Evolutionary conservation across 1,140 invertebrate genomes (phyloP), one percentile per base, ranked within the genome.

Genomic region (Maconellicoccus hirsutus): DNA sequence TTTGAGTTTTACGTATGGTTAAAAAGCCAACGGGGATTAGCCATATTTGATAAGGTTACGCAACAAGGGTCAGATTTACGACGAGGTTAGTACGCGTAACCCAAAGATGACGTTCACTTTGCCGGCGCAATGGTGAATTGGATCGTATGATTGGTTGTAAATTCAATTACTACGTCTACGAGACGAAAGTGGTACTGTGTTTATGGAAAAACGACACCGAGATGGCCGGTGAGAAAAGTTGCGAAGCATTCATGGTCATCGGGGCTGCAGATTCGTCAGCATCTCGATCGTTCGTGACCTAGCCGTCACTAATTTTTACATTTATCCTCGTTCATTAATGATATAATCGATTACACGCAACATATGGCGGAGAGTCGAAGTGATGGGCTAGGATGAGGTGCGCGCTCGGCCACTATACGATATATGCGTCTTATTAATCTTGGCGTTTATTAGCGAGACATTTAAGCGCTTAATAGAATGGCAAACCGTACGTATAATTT

Each of bases 291-390:
- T 52, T 52, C 42, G 42, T 52, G 42, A 52, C 42, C 42, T 52
- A 52, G 42, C 42, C 42, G 42, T 52, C 42, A 52, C 42, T 52
- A 52, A 52, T 52, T 52, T 33, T 52, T 52, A 52, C 42, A 52
- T 52, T 19, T 52, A 52, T 52, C 42, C 42, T 52, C 42, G 42
- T 52, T 52, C 42, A 52, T 52, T 52, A 52, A 52, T 52, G 42
- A 52, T 52, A 52, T 52, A 52, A 52, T 52, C 42, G 42, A 52
- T 52, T 52, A 52, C 42, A 33, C 42, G 42, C 42, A 52, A 52
- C 42, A 52, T 6, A 52, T 52, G 42, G 42, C 16, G 42, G 42
- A n/a, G n/a, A n/a, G n/a, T n/a, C n/a, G n/a, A n/a, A n/a, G n/a
- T n/a, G n/a, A n/a, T n/a, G n/a, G n/a, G n/a, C n/a, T n/a, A n/a